Conservation (phyloP, 1,140 invertebrate genomes). For the Aphidius gifuensis region DNA sequence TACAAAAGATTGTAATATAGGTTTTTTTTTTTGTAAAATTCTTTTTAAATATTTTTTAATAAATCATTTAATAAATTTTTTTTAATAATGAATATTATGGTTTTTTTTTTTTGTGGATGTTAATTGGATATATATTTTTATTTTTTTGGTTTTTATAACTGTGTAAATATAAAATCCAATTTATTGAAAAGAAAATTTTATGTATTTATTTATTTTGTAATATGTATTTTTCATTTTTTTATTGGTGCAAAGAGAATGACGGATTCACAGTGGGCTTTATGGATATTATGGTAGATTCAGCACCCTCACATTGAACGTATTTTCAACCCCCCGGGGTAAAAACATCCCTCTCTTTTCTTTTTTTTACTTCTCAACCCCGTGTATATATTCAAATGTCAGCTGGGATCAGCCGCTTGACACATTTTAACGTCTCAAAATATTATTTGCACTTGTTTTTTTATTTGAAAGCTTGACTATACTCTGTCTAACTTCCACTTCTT, state of each 20-base stretch:
- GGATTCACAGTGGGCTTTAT: constrained; percentile 17
- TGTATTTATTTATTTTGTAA: background rate
- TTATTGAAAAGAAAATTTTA: background rate
- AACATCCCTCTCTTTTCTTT: background rate
- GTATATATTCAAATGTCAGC: constrained; percentile 56
- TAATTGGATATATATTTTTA: background rate
- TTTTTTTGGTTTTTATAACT: no score
- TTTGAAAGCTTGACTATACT: constrained; percentile 8
- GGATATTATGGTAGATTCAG: constrained; percentile 10
- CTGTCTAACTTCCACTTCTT: constrained; percentile 2
- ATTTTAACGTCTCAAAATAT: constrained; percentile 55
- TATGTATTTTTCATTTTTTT: constrained; percentile 1
- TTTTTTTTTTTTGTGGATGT: background rate
- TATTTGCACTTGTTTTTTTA: constrained; percentile 42
- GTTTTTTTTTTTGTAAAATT: background rate
- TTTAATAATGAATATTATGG: no score
- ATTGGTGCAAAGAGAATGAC: constrained; percentile 10
- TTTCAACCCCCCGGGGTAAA: no score
- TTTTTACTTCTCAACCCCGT: background rate
- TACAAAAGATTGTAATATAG: no score
- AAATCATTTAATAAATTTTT: no score
- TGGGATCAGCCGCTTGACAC: constrained; percentile 53
- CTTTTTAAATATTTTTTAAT: background rate
- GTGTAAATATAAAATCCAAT: background rate
- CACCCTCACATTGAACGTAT: background rate